phyloP scores from a whole-genome alignment of 2,888 invertebrate species.

The Pandemis corylana region DNA sequence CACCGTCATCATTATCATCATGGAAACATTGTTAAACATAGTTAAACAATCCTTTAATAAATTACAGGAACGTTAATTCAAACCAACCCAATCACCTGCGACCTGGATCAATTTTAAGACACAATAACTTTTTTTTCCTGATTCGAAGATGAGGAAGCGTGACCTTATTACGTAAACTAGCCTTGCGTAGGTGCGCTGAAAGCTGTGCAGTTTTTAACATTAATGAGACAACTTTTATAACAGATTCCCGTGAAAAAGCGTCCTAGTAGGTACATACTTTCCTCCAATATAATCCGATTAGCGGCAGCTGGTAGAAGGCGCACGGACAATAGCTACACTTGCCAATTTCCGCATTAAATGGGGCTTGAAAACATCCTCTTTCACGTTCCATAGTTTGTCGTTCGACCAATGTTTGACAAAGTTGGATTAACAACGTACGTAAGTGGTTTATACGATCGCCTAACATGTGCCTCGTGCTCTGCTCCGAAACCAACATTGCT shows the following conservation, averaged over 20 bases:
- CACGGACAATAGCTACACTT: not conserved
- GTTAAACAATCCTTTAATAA: too few relatives aligned
- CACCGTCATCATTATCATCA: too few relatives aligned
- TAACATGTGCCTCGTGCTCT: not conserved
- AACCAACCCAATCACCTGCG: too few relatives aligned
- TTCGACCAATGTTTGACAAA: constrained; percentile 2
- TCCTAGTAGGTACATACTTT: not conserved
- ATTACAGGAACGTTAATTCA: too few relatives aligned
- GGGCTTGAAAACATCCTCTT: constrained; percentile 16
- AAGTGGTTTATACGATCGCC: constrained; percentile 6
- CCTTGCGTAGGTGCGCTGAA: constrained; percentile 3
- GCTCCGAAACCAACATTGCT: not conserved
- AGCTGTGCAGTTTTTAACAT: constrained; percentile 34
- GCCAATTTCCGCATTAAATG: constrained; percentile 13
- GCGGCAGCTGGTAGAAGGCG: not conserved
- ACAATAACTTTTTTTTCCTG: too few relatives aligned
- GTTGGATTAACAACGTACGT: constrained; percentile 1
- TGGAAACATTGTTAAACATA: too few relatives aligned
- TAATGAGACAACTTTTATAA: constrained; percentile 40
- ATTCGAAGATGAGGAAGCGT: not conserved
- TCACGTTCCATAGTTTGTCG: constrained; percentile 1
- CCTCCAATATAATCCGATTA: constrained; percentile 32
- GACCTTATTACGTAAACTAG: not conserved
- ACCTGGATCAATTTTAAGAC: too few relatives aligned
- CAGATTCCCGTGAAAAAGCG: constrained; percentile 23